Evolutionary conservation across 2,888 invertebrate species (phyloP).

Genomic region (Agrotis puta): DNA sequence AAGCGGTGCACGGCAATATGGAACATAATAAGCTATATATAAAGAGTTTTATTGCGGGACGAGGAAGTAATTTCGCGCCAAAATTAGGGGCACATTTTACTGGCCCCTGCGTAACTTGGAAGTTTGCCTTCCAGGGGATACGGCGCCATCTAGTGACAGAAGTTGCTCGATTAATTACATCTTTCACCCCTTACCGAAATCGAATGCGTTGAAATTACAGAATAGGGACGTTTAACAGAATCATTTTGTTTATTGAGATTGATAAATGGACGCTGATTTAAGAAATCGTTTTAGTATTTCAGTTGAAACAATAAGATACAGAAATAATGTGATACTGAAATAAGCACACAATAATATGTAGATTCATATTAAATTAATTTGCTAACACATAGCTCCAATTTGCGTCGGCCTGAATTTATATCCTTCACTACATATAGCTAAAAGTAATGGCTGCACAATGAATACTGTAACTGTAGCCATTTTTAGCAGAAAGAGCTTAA

Average conservation of each 20-base stretch:
- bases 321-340: slow-evolving; percentile 4
- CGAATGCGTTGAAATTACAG: slow-evolving; percentile 76
- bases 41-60: slow-evolving; percentile 67
- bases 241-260: slow-evolving; percentile 73
- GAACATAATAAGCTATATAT: slow-evolving; percentile 61
- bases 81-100: slow-evolving; percentile 81
- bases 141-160: slow-evolving; percentile 80
- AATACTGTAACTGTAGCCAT: slow-evolving; percentile 47
- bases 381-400: slow-evolving; percentile 17
- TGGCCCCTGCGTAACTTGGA: slow-evolving; percentile 68
- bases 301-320: background rate
- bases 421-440: slow-evolving; percentile 15
- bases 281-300: slow-evolving; percentile 3
- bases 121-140: slow-evolving; percentile 62
- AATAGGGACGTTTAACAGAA: slow-evolving; percentile 76
- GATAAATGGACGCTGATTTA: slow-evolving; percentile 40
- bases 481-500: slow-evolving; percentile 55
- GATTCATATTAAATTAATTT: slow-evolving; percentile 24
- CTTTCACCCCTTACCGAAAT: slow-evolving; percentile 82
- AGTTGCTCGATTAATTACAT: slow-evolving; percentile 87
- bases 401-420: slow-evolving; percentile 12
- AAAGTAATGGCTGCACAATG: slow-evolving; percentile 47
- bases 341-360: background rate
- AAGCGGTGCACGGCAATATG: slow-evolving; percentile 60
- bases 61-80: slow-evolving; percentile 65